Conservation (phyloP, 2,797 vertebrate species). For the Siniperca undulata region DNA sequence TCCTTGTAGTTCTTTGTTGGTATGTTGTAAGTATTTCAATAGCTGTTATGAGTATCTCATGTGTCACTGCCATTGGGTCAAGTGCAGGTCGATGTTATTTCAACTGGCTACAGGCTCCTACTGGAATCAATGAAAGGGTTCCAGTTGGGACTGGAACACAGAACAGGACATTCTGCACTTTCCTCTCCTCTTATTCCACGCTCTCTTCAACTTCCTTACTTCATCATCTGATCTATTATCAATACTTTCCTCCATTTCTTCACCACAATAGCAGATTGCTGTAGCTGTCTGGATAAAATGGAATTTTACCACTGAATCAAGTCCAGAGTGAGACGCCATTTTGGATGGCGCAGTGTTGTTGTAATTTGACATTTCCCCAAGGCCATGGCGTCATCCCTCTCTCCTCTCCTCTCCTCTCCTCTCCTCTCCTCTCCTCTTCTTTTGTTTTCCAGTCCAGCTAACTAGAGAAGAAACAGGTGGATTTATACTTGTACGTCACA, state of each 20-base stretch:
- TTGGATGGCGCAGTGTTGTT: slow-evolving; percentile 57
- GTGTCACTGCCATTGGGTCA: slow-evolving; percentile 56
- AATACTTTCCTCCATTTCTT: slow-evolving; percentile 55
- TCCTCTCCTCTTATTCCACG: slow-evolving; percentile 43
- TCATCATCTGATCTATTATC: slow-evolving; percentile 62
- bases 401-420: not conserved
- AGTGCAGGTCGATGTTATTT: slow-evolving; percentile 63
- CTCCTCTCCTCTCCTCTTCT: not conserved
- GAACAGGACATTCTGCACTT: slow-evolving; percentile 69
- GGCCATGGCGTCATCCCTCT: slow-evolving; percentile 29
- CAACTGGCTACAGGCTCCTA: slow-evolving; percentile 47
- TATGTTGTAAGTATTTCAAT: slow-evolving; percentile 53
- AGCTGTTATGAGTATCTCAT: slow-evolving; percentile 53
- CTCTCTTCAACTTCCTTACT: slow-evolving; percentile 23
- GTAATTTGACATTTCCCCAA: slow-evolving; percentile 59
- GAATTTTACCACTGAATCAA: slow-evolving; percentile 47
- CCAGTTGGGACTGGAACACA: slow-evolving; percentile 44
- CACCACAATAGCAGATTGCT: slow-evolving; percentile 42
- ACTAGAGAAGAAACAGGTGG: slow-evolving; percentile 42
- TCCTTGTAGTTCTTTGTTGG: slow-evolving; percentile 31
- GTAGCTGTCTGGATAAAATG: slow-evolving; percentile 43
- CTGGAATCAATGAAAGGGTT: slow-evolving; percentile 53
- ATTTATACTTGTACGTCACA: slow-evolving; percentile 22
- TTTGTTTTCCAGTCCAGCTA: slow-evolving; percentile 18
- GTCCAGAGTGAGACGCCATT: slow-evolving; percentile 45